Conservation (phyloP, 2,797 vertebrate genomes). For the Babyrousa celebensis region DNA sequence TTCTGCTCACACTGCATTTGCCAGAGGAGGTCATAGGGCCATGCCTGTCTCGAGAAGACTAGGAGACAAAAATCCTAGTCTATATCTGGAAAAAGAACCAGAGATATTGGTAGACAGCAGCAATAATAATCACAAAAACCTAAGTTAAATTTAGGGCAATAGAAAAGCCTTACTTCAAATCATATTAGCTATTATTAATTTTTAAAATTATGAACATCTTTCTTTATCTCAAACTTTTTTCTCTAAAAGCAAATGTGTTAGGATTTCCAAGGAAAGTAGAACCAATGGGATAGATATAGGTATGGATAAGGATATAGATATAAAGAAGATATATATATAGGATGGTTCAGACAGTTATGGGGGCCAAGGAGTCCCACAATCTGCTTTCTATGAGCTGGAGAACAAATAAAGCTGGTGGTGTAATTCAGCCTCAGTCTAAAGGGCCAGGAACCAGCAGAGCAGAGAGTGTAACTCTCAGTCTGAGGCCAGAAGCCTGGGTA, state of each 20-base stretch:
- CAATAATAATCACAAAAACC: neutral
- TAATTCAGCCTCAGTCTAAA: neutral
- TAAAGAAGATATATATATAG: neutral
- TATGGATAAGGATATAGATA: neutral
- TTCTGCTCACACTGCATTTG: neutral
- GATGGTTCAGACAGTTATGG: neutral
- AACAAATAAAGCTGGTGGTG: neutral
- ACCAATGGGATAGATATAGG: neutral
- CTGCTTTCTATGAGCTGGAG: neutral
- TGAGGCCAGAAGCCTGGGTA: neutral
- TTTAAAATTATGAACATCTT: neutral
- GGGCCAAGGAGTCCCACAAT: neutral
- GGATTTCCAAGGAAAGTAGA: neutral
- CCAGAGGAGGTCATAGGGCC: neutral
- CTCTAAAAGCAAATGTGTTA: neutral
- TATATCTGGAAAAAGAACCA: neutral
- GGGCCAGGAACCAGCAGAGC: neutral
- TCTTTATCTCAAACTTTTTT: neutral
- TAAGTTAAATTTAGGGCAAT: neutral
- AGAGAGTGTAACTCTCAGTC: neutral
- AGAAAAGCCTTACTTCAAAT: neutral
- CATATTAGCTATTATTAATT: neutral
- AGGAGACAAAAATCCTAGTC: neutral
- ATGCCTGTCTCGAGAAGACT: neutral
- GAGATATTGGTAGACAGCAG: neutral